Base-by-base conservation (phyloP, 1,140 invertebrate species). In the Drosophila sp. region DNA sequence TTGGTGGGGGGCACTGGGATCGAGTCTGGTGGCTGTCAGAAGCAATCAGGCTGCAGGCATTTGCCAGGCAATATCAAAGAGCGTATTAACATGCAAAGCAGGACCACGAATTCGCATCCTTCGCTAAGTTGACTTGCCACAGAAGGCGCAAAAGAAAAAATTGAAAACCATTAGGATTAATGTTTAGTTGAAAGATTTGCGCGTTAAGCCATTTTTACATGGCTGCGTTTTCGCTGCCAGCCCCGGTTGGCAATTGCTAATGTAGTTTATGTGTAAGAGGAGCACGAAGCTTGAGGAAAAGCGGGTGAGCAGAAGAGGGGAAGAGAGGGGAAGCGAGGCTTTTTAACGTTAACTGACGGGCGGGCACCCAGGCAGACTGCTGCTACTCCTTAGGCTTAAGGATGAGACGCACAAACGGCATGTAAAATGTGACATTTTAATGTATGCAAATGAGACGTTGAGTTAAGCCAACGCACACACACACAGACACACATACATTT, bases 361-460 rank as follows among this genome's bases (percentile, higher is more conserved):
- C 44, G 23, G 25, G 44, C 44, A 50, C 44, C 23, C 29, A 17
- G 54, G 29, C 57, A n/a, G 38, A 41, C 67, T 60, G 75, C 74
- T 71, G 44, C 70, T 70, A 76, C 44, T 50, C 23, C 8, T 76
- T 83, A 71, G 84, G 79, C 84, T 80, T 78, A 84, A 70, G 84
- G 30, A 74, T 80, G 77, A 89, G 84, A 84, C 77, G 80, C 70
- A 84, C 84, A 89, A 89, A 84, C 84, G 84, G 86, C 84, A 89
- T 89, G 84, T 89, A 89, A 89, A 89, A 89, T 89, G 84, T 89
- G 84, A 89, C 84, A 89, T 89, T 89, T 89, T 89, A 89, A 89
- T 89, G 84, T 89, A 89, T 89, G 84, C 84, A 89, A 89, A 89
- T 89, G 84, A 89, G 84, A 89, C 84, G 84, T 89, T 84, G 84